Evolutionary conservation across 92 coral and sea anemone genomes (phyloP).

Genomic region (Isaurus tuberculatus): DNA sequence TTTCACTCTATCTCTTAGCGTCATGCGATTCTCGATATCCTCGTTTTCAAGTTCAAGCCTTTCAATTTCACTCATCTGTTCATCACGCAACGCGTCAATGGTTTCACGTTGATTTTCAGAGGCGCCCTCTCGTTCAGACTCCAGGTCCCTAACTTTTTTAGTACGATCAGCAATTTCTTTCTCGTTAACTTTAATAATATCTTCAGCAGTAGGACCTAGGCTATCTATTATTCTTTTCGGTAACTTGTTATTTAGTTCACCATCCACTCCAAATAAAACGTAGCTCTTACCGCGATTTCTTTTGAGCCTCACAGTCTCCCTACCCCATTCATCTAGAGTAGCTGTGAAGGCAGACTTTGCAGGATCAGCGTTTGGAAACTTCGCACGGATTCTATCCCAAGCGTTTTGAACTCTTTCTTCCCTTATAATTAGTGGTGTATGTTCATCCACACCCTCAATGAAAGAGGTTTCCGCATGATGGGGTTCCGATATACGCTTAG

Average conservation of each 20-base stretch:
- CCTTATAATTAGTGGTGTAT: slow-evolving; percentile 17
- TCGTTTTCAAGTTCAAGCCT: slow-evolving; percentile 51
- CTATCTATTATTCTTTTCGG: not conserved
- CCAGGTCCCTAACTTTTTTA: not conserved
- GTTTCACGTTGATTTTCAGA: slow-evolving; percentile 31
- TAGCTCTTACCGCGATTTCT: slow-evolving; percentile 35
- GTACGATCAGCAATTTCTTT: not conserved
- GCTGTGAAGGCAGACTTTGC: slow-evolving; percentile 50
- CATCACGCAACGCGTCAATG: not conserved
- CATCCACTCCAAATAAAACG: slow-evolving; percentile 9
- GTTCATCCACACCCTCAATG: slow-evolving; percentile 24
- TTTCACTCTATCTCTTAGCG: slow-evolving; percentile 46
- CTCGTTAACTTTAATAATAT: not conserved
- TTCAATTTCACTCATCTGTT: slow-evolving; percentile 17
- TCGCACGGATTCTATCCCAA: slow-evolving; percentile 26
- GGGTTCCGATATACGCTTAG: slow-evolving; percentile 24
- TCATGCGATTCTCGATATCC: slow-evolving; percentile 42
- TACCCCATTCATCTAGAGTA: slow-evolving; percentile 17
- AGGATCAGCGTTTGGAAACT: slow-evolving; percentile 48
- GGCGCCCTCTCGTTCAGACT: not conserved
- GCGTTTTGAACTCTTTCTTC: slow-evolving; percentile 30
- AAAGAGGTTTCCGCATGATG: slow-evolving; percentile 49
- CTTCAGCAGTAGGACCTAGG: slow-evolving; percentile 9
- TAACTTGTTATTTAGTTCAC: not conserved
- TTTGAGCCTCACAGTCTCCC: slow-evolving; percentile 36